Evolutionary conservation across 2,888 invertebrate genomes (phyloP).

Genomic region (Cheilosia variabilis): DNA sequence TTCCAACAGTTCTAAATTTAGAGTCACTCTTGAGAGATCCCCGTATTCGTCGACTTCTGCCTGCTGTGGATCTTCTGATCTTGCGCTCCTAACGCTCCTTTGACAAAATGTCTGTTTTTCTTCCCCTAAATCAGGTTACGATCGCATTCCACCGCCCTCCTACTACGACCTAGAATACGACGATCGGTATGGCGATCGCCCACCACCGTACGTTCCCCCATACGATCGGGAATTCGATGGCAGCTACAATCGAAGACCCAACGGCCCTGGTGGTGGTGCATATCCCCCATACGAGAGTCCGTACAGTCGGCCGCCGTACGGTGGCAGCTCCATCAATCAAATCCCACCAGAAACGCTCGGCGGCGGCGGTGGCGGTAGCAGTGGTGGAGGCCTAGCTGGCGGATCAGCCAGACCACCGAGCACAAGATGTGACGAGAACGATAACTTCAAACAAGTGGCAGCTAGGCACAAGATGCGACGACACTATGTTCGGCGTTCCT

Average conservation of each 20-base stretch:
- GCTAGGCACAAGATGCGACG: conserved; percentile 90
- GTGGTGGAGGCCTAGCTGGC: conserved; percentile 80
- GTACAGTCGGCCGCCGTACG: conserved; percentile 81
- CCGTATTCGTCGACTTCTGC: not conserved
- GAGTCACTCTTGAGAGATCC: not conserved
- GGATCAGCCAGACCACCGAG: conserved; percentile 83
- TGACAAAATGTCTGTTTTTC: not conserved
- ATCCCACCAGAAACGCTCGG: conserved; percentile 76
- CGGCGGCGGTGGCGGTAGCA: conserved; percentile 78
- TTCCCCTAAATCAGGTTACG: conserved; percentile 79
- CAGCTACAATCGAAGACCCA: conserved; percentile 79
- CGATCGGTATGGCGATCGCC: conserved; percentile 80
- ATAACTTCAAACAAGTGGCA: conserved; percentile 93
- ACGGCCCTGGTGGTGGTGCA: conserved; percentile 76
- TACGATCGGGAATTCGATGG: conserved; percentile 82
- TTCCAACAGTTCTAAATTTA: no score
- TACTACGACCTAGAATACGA: conserved; percentile 83
- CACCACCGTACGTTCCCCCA: conserved; percentile 76
- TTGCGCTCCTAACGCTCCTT: not conserved
- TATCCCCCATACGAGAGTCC: conserved; percentile 82
- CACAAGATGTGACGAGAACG: conserved; percentile 90
- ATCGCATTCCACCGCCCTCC: conserved; percentile 79
- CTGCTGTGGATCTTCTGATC: not conserved
- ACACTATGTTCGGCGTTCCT: conserved; percentile 89
- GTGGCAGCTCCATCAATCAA: conserved; percentile 73